phyloP scores from a whole-genome alignment of 2,797 vertebrate species.

The Poeciliopsis gracilis region DNA sequence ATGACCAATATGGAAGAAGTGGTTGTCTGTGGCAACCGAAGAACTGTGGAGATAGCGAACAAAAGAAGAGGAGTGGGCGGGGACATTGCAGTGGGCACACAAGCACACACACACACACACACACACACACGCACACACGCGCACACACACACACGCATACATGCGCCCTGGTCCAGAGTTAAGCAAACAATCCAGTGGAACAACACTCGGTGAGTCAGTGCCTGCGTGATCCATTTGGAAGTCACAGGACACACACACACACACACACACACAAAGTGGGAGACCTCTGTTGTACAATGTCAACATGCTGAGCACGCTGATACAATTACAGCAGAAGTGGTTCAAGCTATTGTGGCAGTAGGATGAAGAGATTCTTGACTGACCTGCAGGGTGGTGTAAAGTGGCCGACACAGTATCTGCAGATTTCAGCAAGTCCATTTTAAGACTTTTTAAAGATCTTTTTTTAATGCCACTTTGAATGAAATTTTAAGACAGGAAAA shows the following conservation, averaged over 20 bases:
- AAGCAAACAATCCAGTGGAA: slow-evolving; percentile 80
- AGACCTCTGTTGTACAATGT: slow-evolving; percentile 33
- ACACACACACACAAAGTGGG: slow-evolving; percentile 7
- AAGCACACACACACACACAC: slow-evolving; percentile 19
- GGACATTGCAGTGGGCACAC: neutral
- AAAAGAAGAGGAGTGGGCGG: slow-evolving; percentile 46
- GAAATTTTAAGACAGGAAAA: no score
- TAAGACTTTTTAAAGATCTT: no score
- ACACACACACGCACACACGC: slow-evolving; percentile 16
- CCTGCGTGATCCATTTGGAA: slow-evolving; percentile 77
- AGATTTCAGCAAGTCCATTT: neutral
- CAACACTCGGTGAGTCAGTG: slow-evolving; percentile 75
- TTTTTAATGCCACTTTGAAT: no score
- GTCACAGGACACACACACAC: slow-evolving; percentile 49
- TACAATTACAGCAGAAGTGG: slow-evolving; percentile 21
- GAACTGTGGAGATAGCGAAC: slow-evolving; percentile 53
- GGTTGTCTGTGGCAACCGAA: slow-evolving; percentile 72
- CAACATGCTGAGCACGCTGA: slow-evolving; percentile 43
- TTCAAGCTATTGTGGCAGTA: slow-evolving; percentile 9
- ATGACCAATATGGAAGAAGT: slow-evolving; percentile 71
- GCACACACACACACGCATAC: slow-evolving; percentile 24
- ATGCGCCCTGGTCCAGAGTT: slow-evolving; percentile 51
- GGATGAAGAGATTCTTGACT: neutral
- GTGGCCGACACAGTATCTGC: neutral
- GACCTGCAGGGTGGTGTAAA: slow-evolving; percentile 10